A percentile compares a stretch with the other conserved stretches of the same genome.
These are phyloP conservation scores for Bathynomus jamesi DNA, from an alignment of 1,140 invertebrate species.

Conservation along the genomic window DNA sequence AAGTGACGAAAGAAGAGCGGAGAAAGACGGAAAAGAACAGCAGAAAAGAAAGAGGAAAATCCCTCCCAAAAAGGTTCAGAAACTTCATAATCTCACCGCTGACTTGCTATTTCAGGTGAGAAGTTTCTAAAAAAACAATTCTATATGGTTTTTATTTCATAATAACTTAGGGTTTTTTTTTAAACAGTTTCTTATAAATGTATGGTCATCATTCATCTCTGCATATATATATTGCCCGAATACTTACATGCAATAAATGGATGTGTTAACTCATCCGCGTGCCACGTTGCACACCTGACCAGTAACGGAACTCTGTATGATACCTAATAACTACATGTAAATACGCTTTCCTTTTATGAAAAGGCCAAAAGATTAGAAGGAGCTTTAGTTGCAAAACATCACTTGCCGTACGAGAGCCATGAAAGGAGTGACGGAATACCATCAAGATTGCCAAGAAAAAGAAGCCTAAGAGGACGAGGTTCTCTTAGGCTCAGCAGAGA, in stretches of 20 bases:
- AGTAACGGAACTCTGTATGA: too few species aligned
- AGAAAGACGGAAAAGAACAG: slow-evolving; percentile 14
- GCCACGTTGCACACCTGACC: too few species aligned
- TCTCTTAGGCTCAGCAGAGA: slow-evolving; percentile 11
- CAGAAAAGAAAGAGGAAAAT: slow-evolving; percentile 3
- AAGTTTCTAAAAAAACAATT: too few species aligned
- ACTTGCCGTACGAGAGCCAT: not conserved
- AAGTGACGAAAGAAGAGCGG: slow-evolving; percentile 5
- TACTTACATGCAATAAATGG: too few species aligned
- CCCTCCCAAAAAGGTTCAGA: not conserved
- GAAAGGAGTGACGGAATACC: not conserved
- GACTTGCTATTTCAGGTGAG: slow-evolving; percentile 11
- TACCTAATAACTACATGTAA: too few species aligned
- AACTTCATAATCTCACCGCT: slow-evolving; percentile 6
- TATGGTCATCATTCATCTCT: too few species aligned
- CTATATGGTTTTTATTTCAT: too few species aligned
- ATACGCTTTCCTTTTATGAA: too few species aligned
- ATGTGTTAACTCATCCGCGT: too few species aligned
- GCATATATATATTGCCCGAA: too few species aligned
- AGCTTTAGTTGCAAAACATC: slow-evolving; percentile 8
- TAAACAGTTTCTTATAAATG: too few species aligned
- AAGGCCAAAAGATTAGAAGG: slow-evolving; percentile 15
- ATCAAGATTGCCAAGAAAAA: not conserved
- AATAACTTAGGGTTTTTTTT: too few species aligned
- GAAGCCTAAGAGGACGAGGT: slow-evolving; percentile 8